Evolutionary conservation across 2,888 invertebrate species (phyloP), one percentile per base, ranked within the genome.

Genomic region (Euspilapteryx auroguttella): DNA sequence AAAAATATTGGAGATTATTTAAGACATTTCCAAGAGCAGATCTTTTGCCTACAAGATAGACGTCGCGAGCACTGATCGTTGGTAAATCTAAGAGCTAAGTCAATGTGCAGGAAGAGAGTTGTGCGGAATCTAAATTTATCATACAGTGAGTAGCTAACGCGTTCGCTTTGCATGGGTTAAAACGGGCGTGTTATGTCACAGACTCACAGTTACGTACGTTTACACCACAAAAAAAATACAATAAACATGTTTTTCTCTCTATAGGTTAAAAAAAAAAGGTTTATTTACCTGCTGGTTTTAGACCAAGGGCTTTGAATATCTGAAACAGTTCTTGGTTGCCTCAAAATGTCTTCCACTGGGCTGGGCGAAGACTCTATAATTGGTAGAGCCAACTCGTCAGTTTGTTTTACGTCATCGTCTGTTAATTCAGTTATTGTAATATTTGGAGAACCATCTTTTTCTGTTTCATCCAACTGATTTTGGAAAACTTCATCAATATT

Each of bases 11-110:
- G n/a, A n/a, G n/a, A n/a, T n/a, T n/a, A n/a, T n/a, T n/a, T n/a
- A n/a, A n/a, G n/a, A n/a, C n/a, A n/a, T n/a, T n/a, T n/a, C n/a
- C n/a, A n/a, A n/a, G n/a, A n/a, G n/a, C n/a, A n/a, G n/a, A n/a
- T n/a, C n/a, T n/a, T n/a, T n/a, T n/a, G n/a, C n/a, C n/a, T 45
- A 45, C 54, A 57, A 61, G 62, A 68, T 68, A 69, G 66, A 62
- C 64, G 56, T 44, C 58, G 69, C 69, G 75, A 68, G 64, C 69
- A 61, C 63, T 63, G 71, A 59, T 62, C 62, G 57, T 58, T 55
- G 64, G 59, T 65, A 71, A 66, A 69, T 73, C 64, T 63, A 66
- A 71, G 63, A 71, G 63, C 63, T 63, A 58, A 61, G 58, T 46
- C 58, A 57, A 59, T 61, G 66, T 65, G 53, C 64, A 71, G 64